Percentiles rank a stretch among this genome's conserved stretches.
Evolutionary conservation across 1,140 invertebrate species (phyloP).

Genomic region (Neodiprion lecontei): DNA sequence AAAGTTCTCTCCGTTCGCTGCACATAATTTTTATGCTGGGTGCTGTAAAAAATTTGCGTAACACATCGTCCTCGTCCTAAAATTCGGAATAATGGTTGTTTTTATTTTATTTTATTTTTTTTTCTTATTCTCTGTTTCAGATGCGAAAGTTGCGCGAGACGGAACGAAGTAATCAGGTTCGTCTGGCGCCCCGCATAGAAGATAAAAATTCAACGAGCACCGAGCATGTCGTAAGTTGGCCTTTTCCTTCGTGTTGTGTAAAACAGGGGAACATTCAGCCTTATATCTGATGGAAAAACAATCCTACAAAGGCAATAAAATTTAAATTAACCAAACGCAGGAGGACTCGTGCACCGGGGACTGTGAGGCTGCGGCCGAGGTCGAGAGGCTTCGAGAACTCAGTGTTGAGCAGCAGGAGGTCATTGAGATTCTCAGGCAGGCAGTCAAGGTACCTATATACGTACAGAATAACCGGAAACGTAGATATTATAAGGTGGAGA

Average conservation of each 20-base stretch:
- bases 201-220: conserved; percentile 45
- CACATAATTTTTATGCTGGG: no score
- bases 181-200: conserved; percentile 45
- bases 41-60: no score
- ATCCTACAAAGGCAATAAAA: conserved; percentile 12
- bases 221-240: conserved; percentile 42
- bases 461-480: no score
- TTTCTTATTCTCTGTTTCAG: conserved; percentile 39
- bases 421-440: conserved; percentile 54
- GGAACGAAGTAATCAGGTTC: conserved; percentile 49
- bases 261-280: no score
- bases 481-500: no score
- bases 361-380: conserved; percentile 44
- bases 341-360: conserved; percentile 47
- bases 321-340: conserved; percentile 29
- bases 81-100: no score
- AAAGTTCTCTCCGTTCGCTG: no score
- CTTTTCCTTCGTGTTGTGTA: neutral
- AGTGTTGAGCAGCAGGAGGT: conserved; percentile 54
- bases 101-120: neutral
- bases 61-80: no score
- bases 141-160: conserved; percentile 54
- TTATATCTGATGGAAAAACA: neutral
- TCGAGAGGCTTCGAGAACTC: conserved; percentile 52
- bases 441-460: conserved; percentile 51